Conservation (phyloP, 2,113 vertebrate species). For the Cryptotis parvus region DNA sequence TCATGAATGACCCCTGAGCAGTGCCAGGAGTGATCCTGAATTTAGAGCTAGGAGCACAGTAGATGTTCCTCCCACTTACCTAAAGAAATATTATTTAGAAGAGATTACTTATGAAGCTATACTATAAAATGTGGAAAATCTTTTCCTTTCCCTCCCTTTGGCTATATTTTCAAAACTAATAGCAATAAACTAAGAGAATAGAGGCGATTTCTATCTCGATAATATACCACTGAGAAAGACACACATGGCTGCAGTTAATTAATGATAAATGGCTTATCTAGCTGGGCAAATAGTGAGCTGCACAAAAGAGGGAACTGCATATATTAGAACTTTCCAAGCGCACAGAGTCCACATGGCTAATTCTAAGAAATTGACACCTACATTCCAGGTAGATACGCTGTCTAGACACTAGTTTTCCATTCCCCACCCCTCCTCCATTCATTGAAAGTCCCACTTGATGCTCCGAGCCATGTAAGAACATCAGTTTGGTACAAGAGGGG, state of each 20-base stretch:
- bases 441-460: no score
- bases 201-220: conserved; percentile 46
- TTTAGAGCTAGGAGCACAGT: no score
- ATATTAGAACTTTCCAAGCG: neutral
- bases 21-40: no score
- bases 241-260: conserved; percentile 25
- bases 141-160: conserved; percentile 17
- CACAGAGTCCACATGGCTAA: neutral
- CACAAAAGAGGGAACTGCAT: neutral
- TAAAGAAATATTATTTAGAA: no score
- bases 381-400: neutral
- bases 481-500: conserved; percentile 22
- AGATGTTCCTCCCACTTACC: no score
- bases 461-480: neutral
- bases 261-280: neutral
- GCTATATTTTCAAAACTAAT: conserved; percentile 48
- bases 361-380: neutral
- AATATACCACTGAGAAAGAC: neutral
- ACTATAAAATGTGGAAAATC: conserved; percentile 49
- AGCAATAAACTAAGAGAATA: conserved; percentile 14
- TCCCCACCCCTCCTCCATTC: neutral
- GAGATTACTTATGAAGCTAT: neutral
- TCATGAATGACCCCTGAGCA: no score
- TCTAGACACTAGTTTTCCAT: neutral
- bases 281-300: neutral